Evolutionary conservation across 1,140 invertebrate genomes (phyloP), one percentile per base, ranked within the genome.

Genomic region (Micrasema longulum): DNA sequence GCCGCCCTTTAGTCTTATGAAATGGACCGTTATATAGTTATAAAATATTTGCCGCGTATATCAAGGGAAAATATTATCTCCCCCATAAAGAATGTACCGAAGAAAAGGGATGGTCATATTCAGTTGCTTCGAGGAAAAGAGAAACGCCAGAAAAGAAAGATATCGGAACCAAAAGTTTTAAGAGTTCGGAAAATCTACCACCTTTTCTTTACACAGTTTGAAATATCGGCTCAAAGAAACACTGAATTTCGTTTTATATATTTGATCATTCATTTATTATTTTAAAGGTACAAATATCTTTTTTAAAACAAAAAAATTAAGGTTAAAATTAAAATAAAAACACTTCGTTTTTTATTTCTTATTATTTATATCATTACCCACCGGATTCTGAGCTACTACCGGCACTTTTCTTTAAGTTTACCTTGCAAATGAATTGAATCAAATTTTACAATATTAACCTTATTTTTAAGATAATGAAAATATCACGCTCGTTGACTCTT

Each of bases 91-190:
- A 41, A 68, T 68, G 63, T 66, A 50, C 60, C 53, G 63, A 23
- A 26, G n/a, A 43, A 67, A 63, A 26, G 26, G 45, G 50, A 36
- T 6, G 47, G 35, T 18, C 26, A 14, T 36, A 16, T n/a, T 22
- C 6, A 47, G 14, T 35, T 31, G 6, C 6, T 10, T 35, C 6
- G 63, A 36, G 48, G 0, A 18, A 55, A 38, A 6, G 31, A 52
- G 31, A 55, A 14, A 36, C 62, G 20, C 35, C 16, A 69, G 47
- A 50, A 41, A 38, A 41, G 48, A 47, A 16, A 57, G 71, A 69
- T 74, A 74, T 74, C 72, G 72, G 72, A 70, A 70, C 67, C 50
- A 70, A 70, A 74, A 74, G 68, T 70, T 74, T 74, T 53, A 69
- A 65, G 68, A 70, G 66, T 73, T 65, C 38, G 62, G 47, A 38